Conservation (phyloP, 37 sponge, comb jelly and placozoan species). For the Axinella damicornis region DNA sequence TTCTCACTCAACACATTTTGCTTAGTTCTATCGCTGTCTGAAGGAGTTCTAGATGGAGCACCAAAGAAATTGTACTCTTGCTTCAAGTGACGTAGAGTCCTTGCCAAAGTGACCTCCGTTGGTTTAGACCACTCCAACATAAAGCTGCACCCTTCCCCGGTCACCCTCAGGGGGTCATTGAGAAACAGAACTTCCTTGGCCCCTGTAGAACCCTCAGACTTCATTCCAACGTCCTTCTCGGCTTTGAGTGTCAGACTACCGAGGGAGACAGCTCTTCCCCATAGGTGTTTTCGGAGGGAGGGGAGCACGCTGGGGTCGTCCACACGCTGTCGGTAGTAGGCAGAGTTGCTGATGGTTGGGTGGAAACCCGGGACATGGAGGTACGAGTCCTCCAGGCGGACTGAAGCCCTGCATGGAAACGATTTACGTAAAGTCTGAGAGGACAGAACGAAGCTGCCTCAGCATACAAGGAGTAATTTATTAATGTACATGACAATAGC, state of each 20-base stretch:
- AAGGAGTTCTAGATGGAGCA: not conserved
- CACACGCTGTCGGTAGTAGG: conserved; percentile 29
- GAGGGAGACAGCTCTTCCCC: conserved; percentile 72
- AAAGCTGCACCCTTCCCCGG: conserved; percentile 42
- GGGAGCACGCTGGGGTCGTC: conserved; percentile 68
- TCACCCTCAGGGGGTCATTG: conserved; percentile 34
- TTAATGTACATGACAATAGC: no score
- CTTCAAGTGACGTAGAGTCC: conserved; percentile 20
- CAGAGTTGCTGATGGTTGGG: conserved; percentile 29
- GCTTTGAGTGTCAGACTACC: conserved; percentile 53
- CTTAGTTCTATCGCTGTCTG: not conserved
- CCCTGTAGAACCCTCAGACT: not conserved
- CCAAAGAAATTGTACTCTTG: conserved; percentile 27
- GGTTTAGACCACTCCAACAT: conserved; percentile 62
- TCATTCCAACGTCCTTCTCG: conserved; percentile 7
- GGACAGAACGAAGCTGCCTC: no score
- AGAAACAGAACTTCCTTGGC: conserved; percentile 22
- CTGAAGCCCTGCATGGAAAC: conserved; percentile 28
- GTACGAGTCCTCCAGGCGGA: conserved; percentile 65
- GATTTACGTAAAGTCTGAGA: no score
- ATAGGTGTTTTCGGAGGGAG: conserved; percentile 66
- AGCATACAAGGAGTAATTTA: no score
- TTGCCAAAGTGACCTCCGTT: conserved; percentile 1
- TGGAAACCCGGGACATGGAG: conserved; percentile 60
- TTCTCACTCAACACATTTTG: not conserved